Base-by-base conservation (phyloP, 2,888 invertebrate genomes). In the Patella caerulea region DNA sequence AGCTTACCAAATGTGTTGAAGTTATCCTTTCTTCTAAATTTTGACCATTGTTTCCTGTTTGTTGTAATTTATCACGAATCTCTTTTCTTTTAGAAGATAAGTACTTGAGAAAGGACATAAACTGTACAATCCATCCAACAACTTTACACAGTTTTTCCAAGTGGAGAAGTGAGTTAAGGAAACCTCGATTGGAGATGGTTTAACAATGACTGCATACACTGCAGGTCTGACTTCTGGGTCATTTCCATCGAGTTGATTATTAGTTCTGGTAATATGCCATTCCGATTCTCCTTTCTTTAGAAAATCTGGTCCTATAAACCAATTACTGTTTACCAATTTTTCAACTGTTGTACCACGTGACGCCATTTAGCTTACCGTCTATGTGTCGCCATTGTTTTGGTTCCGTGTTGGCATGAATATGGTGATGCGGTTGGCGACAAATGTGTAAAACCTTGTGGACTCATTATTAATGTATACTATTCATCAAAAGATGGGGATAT, bases 151-250 rank as follows among this genome's bases (percentile, higher is more conserved):
- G n/a, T n/a, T n/a, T n/a, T n/a, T n/a, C n/a, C n/a, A n/a, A n/a
- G n/a, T n/a, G n/a, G n/a, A n/a, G n/a, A n/a, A n/a, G n/a, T n/a
- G n/a, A n/a, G n/a, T n/a, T n/a, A n/a, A 15, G 56, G 3, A 56
- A 56, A 7, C 29, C 2, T 15, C n/a, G 54, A 15, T 24, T 55
- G 17, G 54, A 73, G 1, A 7, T 12, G 52, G 24, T 24, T 12
- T 73, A 24, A 55, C 55, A 55, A 3, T 24, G 3, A 29, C 29
- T n/a, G 54, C 24, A 55, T 17, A n/a, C 0, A 55, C 55, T n/a
- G 54, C 24, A 54, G 24, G n/a, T 73, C 54, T 73, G n/a, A 73
- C 73, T 73, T 73, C 73, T 5, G 73, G 56, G 9, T 73, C 73
- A 12, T 73, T 55, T n/a, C n/a, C 11, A 55, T 9, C 45, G 24